Base-by-base conservation (phyloP, 2,113 vertebrate species). In the Alligator mississippiensis region DNA sequence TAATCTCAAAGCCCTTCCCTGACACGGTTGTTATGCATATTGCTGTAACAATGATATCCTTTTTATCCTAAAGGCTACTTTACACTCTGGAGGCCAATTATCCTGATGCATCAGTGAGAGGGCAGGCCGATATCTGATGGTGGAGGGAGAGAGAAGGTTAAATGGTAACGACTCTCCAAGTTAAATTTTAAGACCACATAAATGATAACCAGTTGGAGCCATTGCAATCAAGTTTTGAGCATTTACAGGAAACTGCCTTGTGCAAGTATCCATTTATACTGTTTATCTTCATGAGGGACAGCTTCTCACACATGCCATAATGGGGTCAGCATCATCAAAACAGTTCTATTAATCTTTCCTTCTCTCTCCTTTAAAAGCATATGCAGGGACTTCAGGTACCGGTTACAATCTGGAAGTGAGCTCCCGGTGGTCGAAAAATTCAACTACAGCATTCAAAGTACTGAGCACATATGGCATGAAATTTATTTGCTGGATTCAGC, bases 21-120 rank as follows among this genome's bases (percentile, higher is more conserved):
- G 75, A n/a, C 17, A 47, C n/a, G 18, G 18, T 62, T 60, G 74
- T 79, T 84, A 80, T 74, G 82, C 82, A 63, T 21, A 54, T 55
- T 68, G 82, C 64, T 34, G 62, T 12, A 64, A 64, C 27, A 64
- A 64, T 64, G 5, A 64, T 27, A 27, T 24, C 24, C 18, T 57
- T 86, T 87, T 76, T 70, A 80, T 80, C 80, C 34, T 0, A 88
- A 92, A 75, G 78, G 90, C 80, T 58, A 2, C 54, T 84, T 18
- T 80, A 6, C 86, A 34, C 91, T 88, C 89, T 2, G 2, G 94
- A 87, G 88, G 90, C 54, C 89, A 95, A 96, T 95, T 95, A 96
- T 47, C 54, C 1, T 0, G 3, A n/a, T 5, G 87, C 74, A 89
- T 78, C 82, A 85, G 88, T 77, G 91, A 94, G 90, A 83, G 70